Evolutionary conservation across 2,797 vertebrate species (phyloP).

Genomic region (Leptodactylus fallax): DNA sequence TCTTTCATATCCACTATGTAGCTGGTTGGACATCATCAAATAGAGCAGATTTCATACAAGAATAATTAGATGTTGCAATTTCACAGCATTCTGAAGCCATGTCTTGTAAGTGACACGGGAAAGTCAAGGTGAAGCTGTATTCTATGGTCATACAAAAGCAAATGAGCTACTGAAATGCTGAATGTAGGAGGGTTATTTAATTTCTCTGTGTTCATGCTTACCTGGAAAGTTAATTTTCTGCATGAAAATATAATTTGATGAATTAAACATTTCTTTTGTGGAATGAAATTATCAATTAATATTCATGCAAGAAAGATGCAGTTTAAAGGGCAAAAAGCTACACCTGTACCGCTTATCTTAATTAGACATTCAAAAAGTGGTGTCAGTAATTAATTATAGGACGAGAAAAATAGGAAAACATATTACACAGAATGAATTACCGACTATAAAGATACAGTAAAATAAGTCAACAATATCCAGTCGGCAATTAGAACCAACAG

Average conservation of each 20-base stretch:
- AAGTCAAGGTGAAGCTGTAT: constrained; percentile 1
- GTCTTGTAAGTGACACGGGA: not conserved
- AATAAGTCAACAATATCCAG: constrained; percentile 12
- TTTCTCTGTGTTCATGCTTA: constrained; percentile 8
- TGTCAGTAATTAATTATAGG: constrained; percentile 44
- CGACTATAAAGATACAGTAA: constrained; percentile 28
- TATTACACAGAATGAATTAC: constrained; percentile 28
- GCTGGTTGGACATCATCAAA: constrained; percentile 16
- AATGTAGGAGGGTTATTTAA: not conserved
- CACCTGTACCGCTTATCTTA: constrained; percentile 29
- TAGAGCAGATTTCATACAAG: not conserved
- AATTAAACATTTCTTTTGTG: constrained; percentile 38
- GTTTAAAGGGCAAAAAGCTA: constrained; percentile 31
- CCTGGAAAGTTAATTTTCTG: constrained; percentile 40
- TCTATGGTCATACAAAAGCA: not conserved
- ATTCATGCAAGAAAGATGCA: constrained; percentile 20
- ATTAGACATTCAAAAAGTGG: constrained; percentile 37
- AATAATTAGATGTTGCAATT: constrained; percentile 5
- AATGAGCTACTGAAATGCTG: not conserved
- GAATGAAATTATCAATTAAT: constrained; percentile 26
- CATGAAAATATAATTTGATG: constrained; percentile 40
- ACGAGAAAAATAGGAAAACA: constrained; percentile 24
- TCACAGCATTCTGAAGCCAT: constrained; percentile 12
- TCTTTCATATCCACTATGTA: not conserved
- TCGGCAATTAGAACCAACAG: constrained; percentile 39